phyloP scores from a whole-genome alignment of 2,888 invertebrate species.

The Tridacna gigas region DNA sequence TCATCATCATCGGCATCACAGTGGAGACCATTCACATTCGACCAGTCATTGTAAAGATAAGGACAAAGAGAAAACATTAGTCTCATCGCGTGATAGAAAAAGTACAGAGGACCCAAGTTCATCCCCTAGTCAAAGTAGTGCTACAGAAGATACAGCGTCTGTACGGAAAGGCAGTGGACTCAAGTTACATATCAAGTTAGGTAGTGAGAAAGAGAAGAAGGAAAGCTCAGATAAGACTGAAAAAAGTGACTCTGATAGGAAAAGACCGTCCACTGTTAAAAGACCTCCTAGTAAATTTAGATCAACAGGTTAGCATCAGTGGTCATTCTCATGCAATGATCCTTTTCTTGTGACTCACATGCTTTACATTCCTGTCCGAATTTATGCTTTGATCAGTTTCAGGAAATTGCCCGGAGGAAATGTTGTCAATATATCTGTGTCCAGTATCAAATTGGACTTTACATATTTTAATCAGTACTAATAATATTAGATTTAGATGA shows the following conservation, averaged over 20 bases:
- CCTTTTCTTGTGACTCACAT: conserved; percentile 4
- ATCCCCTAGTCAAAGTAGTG: conserved; percentile 33
- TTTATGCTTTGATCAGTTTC: background rate
- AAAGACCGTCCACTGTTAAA: conserved; percentile 95
- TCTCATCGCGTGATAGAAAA: background rate
- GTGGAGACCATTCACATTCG: conserved; percentile 25
- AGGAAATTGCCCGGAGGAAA: too few relatives aligned
- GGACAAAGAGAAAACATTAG: conserved; percentile 11
- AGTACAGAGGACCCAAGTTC: background rate
- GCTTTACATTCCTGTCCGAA: background rate
- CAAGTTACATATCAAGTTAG: conserved; percentile 70
- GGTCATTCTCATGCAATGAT: conserved; percentile 16
- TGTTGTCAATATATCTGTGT: too few relatives aligned
- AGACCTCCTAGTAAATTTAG: conserved; percentile 96
- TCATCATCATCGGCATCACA: conserved; percentile 37
- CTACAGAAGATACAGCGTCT: conserved; percentile 52
- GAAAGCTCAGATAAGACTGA: background rate
- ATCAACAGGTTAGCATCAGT: conserved; percentile 88
- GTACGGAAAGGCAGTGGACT: conserved; percentile 67
- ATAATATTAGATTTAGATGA: too few relatives aligned
- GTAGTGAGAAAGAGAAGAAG: conserved; percentile 53
- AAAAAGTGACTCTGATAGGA: conserved; percentile 59
- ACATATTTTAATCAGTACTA: too few relatives aligned
- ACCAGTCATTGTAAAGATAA: conserved; percentile 22
- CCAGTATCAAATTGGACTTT: too few relatives aligned